A percentile compares a stretch with the other conserved stretches of the same genome.
phyloP scores from a whole-genome alignment of 1,140 invertebrate genomes.

The Drosophila sulfurigaster region DNA sequence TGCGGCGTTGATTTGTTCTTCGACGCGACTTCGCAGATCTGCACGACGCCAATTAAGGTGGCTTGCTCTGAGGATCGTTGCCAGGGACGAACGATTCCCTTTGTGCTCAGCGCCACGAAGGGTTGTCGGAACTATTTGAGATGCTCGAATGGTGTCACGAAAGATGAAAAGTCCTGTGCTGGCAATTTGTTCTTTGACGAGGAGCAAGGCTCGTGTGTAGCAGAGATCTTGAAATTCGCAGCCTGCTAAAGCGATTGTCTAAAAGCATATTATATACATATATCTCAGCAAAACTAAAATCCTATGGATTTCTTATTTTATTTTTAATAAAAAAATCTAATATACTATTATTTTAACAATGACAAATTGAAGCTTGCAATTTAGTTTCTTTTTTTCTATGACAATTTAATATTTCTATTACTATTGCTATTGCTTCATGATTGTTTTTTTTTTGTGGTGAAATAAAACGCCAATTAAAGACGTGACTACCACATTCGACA shows the following conservation, averaged over 20 bases:
- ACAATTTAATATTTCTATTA: not conserved
- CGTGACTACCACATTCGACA: constrained; percentile 6
- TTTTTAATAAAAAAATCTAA: constrained; percentile 7
- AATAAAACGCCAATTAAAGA: constrained; percentile 6
- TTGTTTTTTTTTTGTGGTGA: not conserved
- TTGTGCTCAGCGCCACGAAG: constrained; percentile 46
- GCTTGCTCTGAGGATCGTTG: constrained; percentile 69
- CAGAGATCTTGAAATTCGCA: constrained; percentile 24
- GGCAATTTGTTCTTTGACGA: constrained; percentile 68
- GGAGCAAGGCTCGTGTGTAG: constrained; percentile 39
- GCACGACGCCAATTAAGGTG: constrained; percentile 41
- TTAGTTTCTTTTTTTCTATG: not conserved
- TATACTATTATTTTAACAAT: not conserved
- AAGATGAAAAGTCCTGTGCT: constrained; percentile 44
- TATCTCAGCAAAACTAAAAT: not conserved
- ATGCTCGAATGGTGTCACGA: constrained; percentile 50
- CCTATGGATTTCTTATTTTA: constrained; percentile 19
- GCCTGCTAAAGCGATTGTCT: constrained; percentile 29
- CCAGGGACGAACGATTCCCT: constrained; percentile 58
- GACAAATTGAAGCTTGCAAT: not conserved
- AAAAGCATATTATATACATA: no score
- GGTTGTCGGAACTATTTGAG: constrained; percentile 68
- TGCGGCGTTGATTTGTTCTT: constrained; percentile 66
- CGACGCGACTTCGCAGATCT: constrained; percentile 47
- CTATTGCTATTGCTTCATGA: not conserved